Evolutionary conservation across 2,113 vertebrate genomes (phyloP).

Genomic region (Oncorhynchus keta): DNA sequence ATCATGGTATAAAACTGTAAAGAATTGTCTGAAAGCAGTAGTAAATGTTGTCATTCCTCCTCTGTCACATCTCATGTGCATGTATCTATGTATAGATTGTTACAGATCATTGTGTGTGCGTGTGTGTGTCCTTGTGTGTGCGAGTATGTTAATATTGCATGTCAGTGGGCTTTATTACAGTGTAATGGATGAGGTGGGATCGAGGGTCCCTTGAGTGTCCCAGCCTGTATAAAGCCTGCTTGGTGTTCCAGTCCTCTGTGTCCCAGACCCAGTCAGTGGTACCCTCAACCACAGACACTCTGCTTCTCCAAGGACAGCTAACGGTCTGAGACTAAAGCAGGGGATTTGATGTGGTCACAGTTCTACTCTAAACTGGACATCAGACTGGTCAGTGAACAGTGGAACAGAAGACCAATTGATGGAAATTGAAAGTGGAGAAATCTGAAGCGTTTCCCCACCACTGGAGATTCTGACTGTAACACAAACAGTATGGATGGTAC

Average conservation of each 20-base stretch:
- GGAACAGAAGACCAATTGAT: background rate
- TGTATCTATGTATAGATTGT: too few species aligned
- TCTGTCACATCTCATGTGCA: background rate
- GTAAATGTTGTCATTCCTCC: too few species aligned
- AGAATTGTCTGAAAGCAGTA: too few species aligned
- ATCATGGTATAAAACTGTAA: too few species aligned
- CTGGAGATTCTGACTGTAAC: background rate
- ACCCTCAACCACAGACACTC: constrained; percentile 1
- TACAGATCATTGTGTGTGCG: background rate
- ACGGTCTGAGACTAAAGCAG: background rate
- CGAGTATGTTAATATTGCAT: constrained; percentile 52
- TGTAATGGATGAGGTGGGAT: constrained; percentile 68
- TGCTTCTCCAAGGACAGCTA: background rate
- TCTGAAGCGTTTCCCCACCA: background rate
- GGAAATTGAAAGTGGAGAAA: background rate
- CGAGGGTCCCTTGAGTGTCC: constrained; percentile 57
- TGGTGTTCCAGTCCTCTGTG: background rate
- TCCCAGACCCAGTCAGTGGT: background rate
- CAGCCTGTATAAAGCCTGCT: constrained; percentile 61
- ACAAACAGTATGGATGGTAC: background rate
- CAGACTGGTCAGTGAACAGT: background rate
- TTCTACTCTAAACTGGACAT: background rate
- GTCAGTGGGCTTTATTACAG: constrained; percentile 51
- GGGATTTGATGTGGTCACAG: background rate
- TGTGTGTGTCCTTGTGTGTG: constrained; percentile 4